Percentiles rank a stretch among this genome's conserved stretches.
Conservation (phyloP, 2,888 invertebrate species). For the Phyllotreta cruciferae region DNA sequence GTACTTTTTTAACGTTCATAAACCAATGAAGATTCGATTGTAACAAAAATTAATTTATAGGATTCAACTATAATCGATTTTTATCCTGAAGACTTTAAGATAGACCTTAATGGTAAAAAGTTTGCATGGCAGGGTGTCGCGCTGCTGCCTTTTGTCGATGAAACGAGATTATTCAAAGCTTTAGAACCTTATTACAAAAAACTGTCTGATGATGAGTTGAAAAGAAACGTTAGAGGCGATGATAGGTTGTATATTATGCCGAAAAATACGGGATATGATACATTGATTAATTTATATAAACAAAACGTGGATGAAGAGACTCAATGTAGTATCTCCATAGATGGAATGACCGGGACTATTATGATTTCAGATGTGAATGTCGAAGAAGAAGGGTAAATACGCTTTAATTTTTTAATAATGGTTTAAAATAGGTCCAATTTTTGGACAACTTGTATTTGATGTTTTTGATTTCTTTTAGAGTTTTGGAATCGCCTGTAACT, state of each 20-base stretch:
- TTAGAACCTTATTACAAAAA: conserved; percentile 79
- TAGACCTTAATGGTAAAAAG: conserved; percentile 98
- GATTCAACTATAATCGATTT: conserved; percentile 97
- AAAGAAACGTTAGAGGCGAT: conserved; percentile 85
- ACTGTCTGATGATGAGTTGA: conserved; percentile 85
- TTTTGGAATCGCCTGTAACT: conserved; percentile 73
- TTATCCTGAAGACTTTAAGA: conserved; percentile 97
- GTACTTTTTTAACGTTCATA: conserved; percentile 46
- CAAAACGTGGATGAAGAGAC: conserved; percentile 62
- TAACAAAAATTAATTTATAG: too few species aligned
- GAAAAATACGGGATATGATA: conserved; percentile 73
- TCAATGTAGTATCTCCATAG: conserved; percentile 70
- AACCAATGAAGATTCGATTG: too few species aligned
- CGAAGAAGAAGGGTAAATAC: conserved; percentile 68
- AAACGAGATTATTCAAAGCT: conserved; percentile 84
- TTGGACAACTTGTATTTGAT: conserved; percentile 2
- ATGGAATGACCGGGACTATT: conserved; percentile 86
- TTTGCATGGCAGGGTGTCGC: conserved; percentile 99
- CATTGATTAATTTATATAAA: conserved; percentile 74
- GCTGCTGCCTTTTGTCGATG: conserved; percentile 96
- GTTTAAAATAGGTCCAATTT: not conserved
- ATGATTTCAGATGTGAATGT: conserved; percentile 76
- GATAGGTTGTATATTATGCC: conserved; percentile 88
- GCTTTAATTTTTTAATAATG: not conserved
- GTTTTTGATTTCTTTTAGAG: conserved; percentile 46